phyloP scores from a whole-genome alignment of 1,140 invertebrate species.

The Lordiphosa stackelbergi region DNA sequence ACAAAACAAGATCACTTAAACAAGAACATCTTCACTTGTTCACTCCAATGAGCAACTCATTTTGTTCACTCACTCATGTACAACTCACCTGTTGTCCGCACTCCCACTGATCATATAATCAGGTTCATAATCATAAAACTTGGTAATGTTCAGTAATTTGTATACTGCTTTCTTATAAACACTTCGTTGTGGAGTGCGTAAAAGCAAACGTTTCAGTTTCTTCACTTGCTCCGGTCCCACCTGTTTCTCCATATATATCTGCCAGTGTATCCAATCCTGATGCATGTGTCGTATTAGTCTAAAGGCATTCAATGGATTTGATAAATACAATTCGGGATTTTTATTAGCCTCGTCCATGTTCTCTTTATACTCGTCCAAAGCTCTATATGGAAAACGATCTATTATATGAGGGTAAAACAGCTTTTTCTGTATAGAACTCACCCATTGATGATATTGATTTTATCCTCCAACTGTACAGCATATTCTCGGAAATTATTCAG shows the following conservation, averaged over 20 bases:
- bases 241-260: slow-evolving; percentile 31
- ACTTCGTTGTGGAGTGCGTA: not conserved
- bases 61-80: too few species aligned
- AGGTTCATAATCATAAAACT: slow-evolving; percentile 35
- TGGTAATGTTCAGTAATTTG: slow-evolving; percentile 9
- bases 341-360: slow-evolving; percentile 85
- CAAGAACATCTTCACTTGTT: not conserved
- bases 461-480: slow-evolving; percentile 26
- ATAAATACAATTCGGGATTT: slow-evolving; percentile 79
- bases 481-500: slow-evolving; percentile 29
- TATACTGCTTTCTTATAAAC: slow-evolving; percentile 7
- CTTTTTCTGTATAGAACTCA: not conserved
- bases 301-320: slow-evolving; percentile 54
- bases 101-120: slow-evolving; percentile 1
- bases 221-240: slow-evolving; percentile 11
- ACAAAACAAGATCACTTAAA: rapidly evolving
- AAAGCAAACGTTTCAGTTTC: slow-evolving; percentile 19
- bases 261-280: slow-evolving; percentile 54
- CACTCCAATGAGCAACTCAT: too few species aligned
- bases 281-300: slow-evolving; percentile 53
- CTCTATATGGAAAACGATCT: slow-evolving; percentile 10
- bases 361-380: slow-evolving; percentile 78
- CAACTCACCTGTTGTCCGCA: slow-evolving; percentile 9
- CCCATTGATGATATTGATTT: slow-evolving; percentile 32
- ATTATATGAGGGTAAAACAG: not conserved